phyloP scores from a whole-genome alignment of 2,888 invertebrate species.

The Lasioglossum villosulum region DNA sequence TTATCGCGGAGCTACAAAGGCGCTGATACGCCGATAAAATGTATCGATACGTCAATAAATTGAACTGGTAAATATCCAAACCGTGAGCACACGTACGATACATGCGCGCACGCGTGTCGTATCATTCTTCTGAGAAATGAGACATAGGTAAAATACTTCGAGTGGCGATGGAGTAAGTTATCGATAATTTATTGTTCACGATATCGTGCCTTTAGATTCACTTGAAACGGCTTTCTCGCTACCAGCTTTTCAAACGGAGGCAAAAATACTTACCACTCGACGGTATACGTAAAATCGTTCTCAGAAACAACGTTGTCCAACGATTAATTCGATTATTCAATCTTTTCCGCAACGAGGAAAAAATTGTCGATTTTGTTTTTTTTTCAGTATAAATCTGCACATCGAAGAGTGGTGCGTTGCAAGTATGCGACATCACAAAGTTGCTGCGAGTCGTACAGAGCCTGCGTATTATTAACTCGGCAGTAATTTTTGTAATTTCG shows the following conservation, averaged over 20 bases:
- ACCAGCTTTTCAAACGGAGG: background rate
- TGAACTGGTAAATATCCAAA: background rate
- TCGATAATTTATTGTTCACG: background rate
- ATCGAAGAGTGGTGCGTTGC: background rate
- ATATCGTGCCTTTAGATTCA: background rate
- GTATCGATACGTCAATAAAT: background rate
- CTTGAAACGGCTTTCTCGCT: background rate
- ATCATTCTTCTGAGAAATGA: background rate
- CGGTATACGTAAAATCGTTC: no score
- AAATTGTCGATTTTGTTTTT: background rate
- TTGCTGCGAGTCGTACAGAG: slow-evolving; percentile 42
- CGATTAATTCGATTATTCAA: no score
- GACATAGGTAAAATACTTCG: background rate
- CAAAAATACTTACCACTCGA: no score
- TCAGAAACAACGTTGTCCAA: no score
- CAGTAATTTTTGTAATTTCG: slow-evolving; percentile 50
- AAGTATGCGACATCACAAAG: slow-evolving; percentile 18
- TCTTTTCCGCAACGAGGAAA: background rate
- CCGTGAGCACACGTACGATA: background rate
- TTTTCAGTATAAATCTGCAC: background rate
- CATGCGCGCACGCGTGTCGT: background rate
- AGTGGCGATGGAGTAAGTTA: background rate
- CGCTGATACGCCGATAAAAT: background rate
- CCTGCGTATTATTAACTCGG: slow-evolving; percentile 52
- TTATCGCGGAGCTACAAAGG: background rate